Evolutionary conservation across 2,113 vertebrate genomes (phyloP).

Genomic region (Spizaetus ornatus): DNA sequence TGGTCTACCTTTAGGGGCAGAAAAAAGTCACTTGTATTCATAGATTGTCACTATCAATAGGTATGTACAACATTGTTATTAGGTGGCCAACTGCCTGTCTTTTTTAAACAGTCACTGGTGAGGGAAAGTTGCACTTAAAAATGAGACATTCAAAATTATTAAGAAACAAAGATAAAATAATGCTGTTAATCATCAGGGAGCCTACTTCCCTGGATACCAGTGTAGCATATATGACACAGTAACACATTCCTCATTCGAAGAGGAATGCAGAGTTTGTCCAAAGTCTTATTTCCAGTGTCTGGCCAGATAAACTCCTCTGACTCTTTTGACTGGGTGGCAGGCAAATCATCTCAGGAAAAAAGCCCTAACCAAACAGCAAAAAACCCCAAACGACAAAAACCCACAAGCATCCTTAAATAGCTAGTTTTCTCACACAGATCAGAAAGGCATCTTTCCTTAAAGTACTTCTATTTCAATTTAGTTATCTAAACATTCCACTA

Average conservation of each 20-base stretch:
- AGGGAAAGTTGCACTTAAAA: not conserved
- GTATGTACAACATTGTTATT: not conserved
- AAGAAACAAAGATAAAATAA: not conserved
- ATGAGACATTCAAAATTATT: not conserved
- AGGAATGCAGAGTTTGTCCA: not conserved
- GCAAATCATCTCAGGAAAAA: not conserved
- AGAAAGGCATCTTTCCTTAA: not conserved
- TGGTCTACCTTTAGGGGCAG: not conserved
- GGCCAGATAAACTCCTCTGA: not conserved
- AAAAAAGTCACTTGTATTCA: not conserved
- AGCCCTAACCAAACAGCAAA: not conserved
- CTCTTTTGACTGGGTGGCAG: not conserved
- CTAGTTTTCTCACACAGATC: not conserved
- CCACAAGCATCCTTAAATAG: not conserved
- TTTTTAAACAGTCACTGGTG: not conserved
- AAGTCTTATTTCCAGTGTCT: not conserved
- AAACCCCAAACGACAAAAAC: not conserved
- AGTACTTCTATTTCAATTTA: not conserved
- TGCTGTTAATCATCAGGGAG: not conserved
- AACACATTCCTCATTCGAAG: not conserved
- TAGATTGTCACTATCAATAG: not conserved
- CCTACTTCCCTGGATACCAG: not conserved
- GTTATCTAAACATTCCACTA: not conserved
- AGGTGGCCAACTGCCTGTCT: not conserved
- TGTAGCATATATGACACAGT: not conserved